phyloP scores from a whole-genome alignment of 2,113 vertebrate genomes.

The Puntigrus tetrazona region DNA sequence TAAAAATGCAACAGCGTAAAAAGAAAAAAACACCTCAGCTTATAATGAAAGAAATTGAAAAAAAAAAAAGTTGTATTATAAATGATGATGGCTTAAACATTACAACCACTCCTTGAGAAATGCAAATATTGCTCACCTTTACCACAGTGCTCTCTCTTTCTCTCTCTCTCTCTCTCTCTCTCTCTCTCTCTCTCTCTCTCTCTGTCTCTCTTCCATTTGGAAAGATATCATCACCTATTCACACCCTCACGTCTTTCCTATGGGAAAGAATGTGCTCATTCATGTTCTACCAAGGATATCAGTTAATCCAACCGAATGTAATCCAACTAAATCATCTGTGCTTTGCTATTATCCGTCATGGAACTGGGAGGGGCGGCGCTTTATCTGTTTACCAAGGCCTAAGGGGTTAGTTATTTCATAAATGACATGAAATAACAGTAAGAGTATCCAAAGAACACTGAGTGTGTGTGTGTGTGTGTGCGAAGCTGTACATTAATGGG shows the following conservation, averaged over 20 bases:
- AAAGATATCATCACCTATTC: constrained; percentile 8
- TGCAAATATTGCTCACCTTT: constrained; percentile 10
- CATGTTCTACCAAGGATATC: not conserved
- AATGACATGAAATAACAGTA: constrained; percentile 9
- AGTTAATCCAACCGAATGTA: constrained; percentile 4
- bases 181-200: constrained; percentile 31
- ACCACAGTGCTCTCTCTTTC: constrained; percentile 16
- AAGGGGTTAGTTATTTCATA: constrained; percentile 3
- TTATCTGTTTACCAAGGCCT: constrained; percentile 5
- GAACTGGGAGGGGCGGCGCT: not conserved
- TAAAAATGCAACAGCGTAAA: not conserved
- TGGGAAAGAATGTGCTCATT: constrained; percentile 25
- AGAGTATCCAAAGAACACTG: not conserved
- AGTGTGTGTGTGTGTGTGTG: constrained; percentile 8
- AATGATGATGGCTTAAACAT: not conserved
- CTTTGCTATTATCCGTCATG: not conserved
- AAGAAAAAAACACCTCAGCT: not conserved
- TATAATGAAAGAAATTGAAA: not conserved
- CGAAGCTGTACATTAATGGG: not conserved
- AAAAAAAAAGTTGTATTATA: not conserved
- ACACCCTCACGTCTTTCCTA: constrained; percentile 21
- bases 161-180: constrained; percentile 24
- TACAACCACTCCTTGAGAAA: constrained; percentile 22
- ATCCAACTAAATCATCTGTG: constrained; percentile 4
- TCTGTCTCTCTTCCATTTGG: not conserved